Conservation (phyloP, 2,888 invertebrate species). For the Apodemia zela region DNA sequence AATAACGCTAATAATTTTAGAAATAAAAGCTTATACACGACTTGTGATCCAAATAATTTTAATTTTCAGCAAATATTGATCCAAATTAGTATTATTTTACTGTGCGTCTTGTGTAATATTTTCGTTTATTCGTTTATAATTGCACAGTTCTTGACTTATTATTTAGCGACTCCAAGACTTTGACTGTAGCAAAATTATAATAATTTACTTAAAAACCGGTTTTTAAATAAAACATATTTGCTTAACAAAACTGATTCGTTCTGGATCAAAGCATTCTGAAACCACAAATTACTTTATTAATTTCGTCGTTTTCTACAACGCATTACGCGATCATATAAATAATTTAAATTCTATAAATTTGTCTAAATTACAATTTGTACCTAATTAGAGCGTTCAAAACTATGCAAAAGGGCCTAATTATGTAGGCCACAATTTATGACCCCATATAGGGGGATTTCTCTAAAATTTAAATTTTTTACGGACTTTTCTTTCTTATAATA, state of each 20-base stretch:
- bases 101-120: too few relatives aligned
- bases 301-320: neutral
- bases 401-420: constrained; percentile 5
- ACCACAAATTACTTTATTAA: neutral
- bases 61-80: too few relatives aligned
- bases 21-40: too few relatives aligned
- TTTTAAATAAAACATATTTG: too few relatives aligned
- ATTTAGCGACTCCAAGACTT: too few relatives aligned
- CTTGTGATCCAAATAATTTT: too few relatives aligned
- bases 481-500: constrained; percentile 4
- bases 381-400: constrained; percentile 12
- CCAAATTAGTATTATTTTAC: too few relatives aligned
- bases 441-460: neutral
- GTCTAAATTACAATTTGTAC: constrained; percentile 15
- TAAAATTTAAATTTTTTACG: neutral
- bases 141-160: too few relatives aligned
- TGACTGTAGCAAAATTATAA: too few relatives aligned
- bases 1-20: too few relatives aligned
- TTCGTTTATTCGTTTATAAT: too few relatives aligned
- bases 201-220: too few relatives aligned
- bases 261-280: neutral
- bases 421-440: constrained; percentile 10
- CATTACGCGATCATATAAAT: neutral
- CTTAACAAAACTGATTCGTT: neutral
- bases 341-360: constrained; percentile 12